Evolutionary conservation across 2,113 vertebrate species (phyloP), one percentile per base, ranked within the genome.

Genomic region (Petroica traversi): DNA sequence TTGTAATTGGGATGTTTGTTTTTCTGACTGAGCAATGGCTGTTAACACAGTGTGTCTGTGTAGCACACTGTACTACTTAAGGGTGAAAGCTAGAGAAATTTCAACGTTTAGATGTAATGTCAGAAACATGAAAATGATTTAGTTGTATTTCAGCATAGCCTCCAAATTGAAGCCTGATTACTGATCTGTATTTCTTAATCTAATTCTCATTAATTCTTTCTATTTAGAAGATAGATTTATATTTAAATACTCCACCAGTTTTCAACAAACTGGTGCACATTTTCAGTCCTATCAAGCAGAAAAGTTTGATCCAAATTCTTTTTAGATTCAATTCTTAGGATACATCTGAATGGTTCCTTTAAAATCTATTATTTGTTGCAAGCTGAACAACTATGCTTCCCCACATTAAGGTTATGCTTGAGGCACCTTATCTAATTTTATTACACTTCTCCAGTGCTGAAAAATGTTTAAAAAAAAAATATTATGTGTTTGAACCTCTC

Each of bases 21-120:
- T 45, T n/a, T 40, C 19, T 81, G 16, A 29, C 62, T 48, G 25
- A 72, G 8, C 10, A 69, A 19, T 5, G 15, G 23, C 9, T 28
- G 19, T 38, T 78, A 63, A 79, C 6, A 11, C 19, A 31, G 6
- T 0, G 0, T 75, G 33, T 46, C 34, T 69, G 19, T 40, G 26
- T 40, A 78, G 18, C 8, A 48, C 14, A 23, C 29, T 38, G 25
- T 49, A 8, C 8, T 36, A 38, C 31, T 77, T 51, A 55, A 84
- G 6, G 5, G 34, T 34, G 15, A 31, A 89, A 74, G 26, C 4
- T 23, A 9, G 41, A 62, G 17, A 2, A 4, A 68, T 40, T 59
- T 68, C 34, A 72, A 82, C 18, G 3, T 12, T 12, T 66, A 63
- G 10, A 26, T n/a, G 38, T 4, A 51, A 36, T 38, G 16, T 2